These are phyloP conservation scores for Tupiocoris notatus DNA, from an alignment of 2,888 invertebrate species.

Conservation along the genomic window DNA sequence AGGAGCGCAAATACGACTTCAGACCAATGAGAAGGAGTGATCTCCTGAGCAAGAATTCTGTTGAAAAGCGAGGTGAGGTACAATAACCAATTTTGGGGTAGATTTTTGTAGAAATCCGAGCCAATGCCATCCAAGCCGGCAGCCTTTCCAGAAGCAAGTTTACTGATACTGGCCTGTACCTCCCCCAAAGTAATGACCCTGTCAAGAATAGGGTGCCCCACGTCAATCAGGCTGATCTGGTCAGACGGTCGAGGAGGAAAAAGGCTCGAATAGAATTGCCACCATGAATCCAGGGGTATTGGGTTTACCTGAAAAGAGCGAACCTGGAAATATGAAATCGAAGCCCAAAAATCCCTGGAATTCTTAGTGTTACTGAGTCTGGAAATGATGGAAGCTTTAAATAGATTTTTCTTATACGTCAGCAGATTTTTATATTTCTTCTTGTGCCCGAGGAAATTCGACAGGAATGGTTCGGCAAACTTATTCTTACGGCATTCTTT, in stretches of 20 bases:
- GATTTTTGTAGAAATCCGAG: conserved; percentile 15
- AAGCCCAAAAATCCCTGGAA: neutral
- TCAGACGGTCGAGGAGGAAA: too few relatives aligned
- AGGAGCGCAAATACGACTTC: neutral
- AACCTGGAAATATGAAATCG: neutral
- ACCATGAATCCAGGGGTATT: neutral
- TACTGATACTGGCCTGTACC: too few relatives aligned
- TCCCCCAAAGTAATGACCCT: too few relatives aligned
- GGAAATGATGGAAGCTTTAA: neutral
- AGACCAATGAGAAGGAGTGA: neutral
- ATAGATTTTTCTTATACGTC: neutral
- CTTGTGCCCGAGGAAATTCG: neutral
- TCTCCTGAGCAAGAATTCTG: neutral
- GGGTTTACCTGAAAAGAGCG: neutral
- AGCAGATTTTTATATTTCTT: neutral
- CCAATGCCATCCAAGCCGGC: conserved; percentile 16
- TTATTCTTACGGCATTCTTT: neutral
- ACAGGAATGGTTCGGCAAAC: neutral
- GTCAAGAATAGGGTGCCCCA: too few relatives aligned
- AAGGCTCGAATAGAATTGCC: neutral
- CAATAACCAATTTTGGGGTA: conserved; percentile 32
- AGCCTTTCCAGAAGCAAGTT: conserved; percentile 22
- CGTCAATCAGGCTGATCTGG: too few relatives aligned
- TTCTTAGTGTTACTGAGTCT: too few relatives aligned
- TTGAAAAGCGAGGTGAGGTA: conserved; percentile 10